Evolutionary conservation across 2,888 invertebrate species (phyloP).

Genomic region (Limenitis arthemis): DNA sequence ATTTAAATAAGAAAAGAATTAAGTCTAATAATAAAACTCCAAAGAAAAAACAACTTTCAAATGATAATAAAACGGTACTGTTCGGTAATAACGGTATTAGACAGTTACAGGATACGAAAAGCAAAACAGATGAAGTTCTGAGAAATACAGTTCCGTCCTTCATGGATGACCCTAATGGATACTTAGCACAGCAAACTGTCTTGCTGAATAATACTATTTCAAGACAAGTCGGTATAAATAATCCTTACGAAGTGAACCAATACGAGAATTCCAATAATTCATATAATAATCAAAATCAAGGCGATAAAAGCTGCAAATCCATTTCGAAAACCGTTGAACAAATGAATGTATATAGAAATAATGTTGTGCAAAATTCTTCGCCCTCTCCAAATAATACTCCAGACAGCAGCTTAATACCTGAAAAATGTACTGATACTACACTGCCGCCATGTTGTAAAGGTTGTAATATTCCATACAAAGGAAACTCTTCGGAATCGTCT

Average conservation of each 20-base stretch:
- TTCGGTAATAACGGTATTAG: constrained; percentile 52
- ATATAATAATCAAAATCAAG: constrained; percentile 39
- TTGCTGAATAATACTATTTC: constrained; percentile 87
- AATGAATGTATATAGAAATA: constrained; percentile 44
- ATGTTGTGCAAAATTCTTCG: constrained; percentile 48
- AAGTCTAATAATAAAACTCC: constrained; percentile 68
- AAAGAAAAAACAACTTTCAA: constrained; percentile 60
- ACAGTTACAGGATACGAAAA: constrained; percentile 49
- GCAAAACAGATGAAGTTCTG: constrained; percentile 56
- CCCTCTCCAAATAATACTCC: constrained; percentile 61
- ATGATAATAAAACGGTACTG: constrained; percentile 44
- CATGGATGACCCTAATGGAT: constrained; percentile 93
- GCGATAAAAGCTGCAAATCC: constrained; percentile 41
- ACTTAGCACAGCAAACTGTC: constrained; percentile 91
- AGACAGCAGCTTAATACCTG: constrained; percentile 60
- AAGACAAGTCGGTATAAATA: constrained; percentile 70
- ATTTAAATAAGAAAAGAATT: constrained; percentile 65
- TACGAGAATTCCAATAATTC: constrained; percentile 41
- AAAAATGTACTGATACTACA: constrained; percentile 44
- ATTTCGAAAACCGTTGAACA: constrained; percentile 40
- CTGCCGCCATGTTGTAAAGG: constrained; percentile 66
- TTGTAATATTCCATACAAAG: constrained; percentile 59
- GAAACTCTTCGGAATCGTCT: constrained; percentile 47
- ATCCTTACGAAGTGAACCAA: constrained; percentile 45
- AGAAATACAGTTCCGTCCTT: constrained; percentile 81